These are phyloP conservation scores for Pelodiscus sinensis DNA, from an alignment of 2,113 vertebrate species.

Conservation along the genomic window DNA sequence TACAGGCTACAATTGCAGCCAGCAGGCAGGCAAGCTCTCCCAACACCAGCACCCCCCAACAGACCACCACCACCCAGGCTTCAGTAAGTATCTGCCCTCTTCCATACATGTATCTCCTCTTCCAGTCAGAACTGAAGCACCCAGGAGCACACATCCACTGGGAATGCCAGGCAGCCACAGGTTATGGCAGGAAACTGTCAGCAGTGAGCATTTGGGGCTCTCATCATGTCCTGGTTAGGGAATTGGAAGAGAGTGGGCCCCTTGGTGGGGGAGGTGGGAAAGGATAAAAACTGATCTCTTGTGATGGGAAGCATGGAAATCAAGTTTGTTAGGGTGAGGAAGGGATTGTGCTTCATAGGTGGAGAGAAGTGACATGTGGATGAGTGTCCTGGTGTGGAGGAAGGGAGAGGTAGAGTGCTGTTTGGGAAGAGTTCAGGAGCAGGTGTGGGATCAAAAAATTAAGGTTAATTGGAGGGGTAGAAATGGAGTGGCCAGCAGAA, in stretches of 20 bases:
- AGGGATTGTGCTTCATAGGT: background rate
- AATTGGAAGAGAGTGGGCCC: background rate
- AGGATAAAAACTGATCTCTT: background rate
- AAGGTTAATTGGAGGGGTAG: background rate
- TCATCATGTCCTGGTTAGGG: background rate
- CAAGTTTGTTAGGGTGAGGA: background rate
- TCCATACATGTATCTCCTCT: background rate
- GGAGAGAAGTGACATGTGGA: background rate
- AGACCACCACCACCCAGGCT: constrained; percentile 87
- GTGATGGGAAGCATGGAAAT: background rate
- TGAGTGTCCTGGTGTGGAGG: too few relatives aligned
- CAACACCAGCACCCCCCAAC: constrained; percentile 88
- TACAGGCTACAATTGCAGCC: constrained; percentile 94
- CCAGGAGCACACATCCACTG: background rate
- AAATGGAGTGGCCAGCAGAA: background rate
- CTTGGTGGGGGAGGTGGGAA: background rate
- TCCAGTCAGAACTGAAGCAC: background rate
- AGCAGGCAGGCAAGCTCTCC: constrained; percentile 93
- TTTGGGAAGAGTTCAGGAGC: background rate
- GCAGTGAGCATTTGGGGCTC: background rate
- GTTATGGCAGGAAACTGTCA: background rate
- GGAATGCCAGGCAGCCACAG: background rate
- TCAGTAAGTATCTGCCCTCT: constrained; percentile 73
- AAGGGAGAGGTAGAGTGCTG: background rate
- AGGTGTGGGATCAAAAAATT: background rate